Evolutionary conservation across 2,113 vertebrate genomes (phyloP).

Genomic region (Benthochromis sp.): DNA sequence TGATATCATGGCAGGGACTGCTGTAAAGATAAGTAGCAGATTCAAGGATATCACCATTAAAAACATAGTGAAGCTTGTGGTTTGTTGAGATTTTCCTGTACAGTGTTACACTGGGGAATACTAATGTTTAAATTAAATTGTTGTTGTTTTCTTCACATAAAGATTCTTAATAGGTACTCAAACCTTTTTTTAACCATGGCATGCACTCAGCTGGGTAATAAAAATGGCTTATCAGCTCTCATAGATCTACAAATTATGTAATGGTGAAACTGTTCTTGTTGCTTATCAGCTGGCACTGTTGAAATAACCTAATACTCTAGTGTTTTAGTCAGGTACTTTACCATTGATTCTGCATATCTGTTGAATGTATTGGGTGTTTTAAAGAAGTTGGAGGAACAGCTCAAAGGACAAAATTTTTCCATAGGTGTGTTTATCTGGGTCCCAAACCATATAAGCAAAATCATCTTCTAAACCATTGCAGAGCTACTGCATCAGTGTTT

Average conservation of each 20-base stretch:
- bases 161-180: neutral
- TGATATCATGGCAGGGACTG: neutral
- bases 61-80: neutral
- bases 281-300: neutral
- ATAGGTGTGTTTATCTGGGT: neutral
- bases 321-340: neutral
- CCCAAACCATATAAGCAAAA: neutral
- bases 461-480: neutral
- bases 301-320: neutral
- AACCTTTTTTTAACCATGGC: neutral
- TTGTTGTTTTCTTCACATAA: neutral
- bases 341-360: neutral
- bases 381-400: neutral
- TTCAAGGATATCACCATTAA: neutral
- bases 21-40: neutral
- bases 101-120: neutral
- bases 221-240: neutral
- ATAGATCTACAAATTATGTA: neutral
- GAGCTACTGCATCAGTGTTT: neutral
- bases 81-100: neutral
- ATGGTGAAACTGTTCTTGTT: neutral
- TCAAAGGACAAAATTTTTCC: accelerated
- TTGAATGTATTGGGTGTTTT: neutral
- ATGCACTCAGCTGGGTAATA: neutral
- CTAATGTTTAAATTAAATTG: neutral